phyloP scores from a whole-genome alignment of 2,888 invertebrate genomes.

The Selenia dentaria region DNA sequence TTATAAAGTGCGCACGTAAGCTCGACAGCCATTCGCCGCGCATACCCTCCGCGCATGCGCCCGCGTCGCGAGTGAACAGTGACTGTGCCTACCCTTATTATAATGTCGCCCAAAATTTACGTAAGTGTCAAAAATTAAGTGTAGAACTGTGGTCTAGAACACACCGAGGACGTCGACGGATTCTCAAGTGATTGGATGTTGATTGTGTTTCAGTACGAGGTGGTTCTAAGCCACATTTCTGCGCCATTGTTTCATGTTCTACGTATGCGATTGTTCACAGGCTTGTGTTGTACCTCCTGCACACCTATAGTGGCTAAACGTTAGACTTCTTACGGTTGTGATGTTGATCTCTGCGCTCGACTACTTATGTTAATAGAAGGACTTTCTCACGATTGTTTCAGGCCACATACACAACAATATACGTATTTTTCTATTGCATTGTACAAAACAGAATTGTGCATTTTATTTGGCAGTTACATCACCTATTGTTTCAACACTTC shows the following conservation, averaged over 20 bases:
- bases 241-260: conserved; percentile 54
- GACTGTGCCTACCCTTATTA: conserved; percentile 69
- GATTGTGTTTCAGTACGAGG: conserved; percentile 41
- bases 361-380: conserved; percentile 30
- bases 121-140: conserved; percentile 76
- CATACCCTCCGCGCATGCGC: conserved; percentile 70
- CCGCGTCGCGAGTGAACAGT: conserved; percentile 73
- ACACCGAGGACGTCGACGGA: conserved; percentile 51
- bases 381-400: conserved; percentile 37
- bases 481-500: conserved; percentile 10
- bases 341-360: conserved; percentile 24
- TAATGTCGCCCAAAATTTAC: conserved; percentile 81
- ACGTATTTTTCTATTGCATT: conserved; percentile 21
- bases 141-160: conserved; percentile 76
- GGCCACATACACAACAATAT: conserved; percentile 20
- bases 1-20: conserved; percentile 63
- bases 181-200: conserved; percentile 36
- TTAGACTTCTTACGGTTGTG: conserved; percentile 29
- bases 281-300: conserved; percentile 25
- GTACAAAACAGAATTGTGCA: conserved; percentile 4
- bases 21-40: conserved; percentile 75
- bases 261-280: conserved; percentile 31
- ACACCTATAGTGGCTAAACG: conserved; percentile 17
- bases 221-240: conserved; percentile 77
- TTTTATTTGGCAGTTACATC: conserved; percentile 16